Evolutionary conservation across 1,140 invertebrate species (phyloP), one percentile per base, ranked within the genome.

Genomic region (Aculops lycopersici): DNA sequence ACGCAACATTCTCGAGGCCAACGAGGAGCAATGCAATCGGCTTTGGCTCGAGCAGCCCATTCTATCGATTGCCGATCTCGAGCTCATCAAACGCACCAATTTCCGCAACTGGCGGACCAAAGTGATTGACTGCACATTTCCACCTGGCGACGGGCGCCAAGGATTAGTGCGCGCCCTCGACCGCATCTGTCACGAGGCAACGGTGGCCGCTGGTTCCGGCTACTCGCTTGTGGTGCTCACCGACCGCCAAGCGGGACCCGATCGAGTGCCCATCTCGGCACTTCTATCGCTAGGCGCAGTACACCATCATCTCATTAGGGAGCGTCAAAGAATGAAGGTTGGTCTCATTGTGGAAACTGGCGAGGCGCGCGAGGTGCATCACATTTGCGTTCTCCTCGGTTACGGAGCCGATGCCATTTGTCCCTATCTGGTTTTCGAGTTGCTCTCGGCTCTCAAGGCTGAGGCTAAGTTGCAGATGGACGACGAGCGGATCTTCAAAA

Each of bases 391-490:
- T 0, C 58, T 95, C 13, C 64, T 95, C 5, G 88, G 88, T 38
- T 98, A 86, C 56, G 90, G 90, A 37, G 86, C 83, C 4, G 88
- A 97, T 60, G 86, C 76, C 1, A 78, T 97, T 45, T 94, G 86
- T 53, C 88, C 90, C 0, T 97, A 95, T 56, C 58, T 97, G 45
- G 84, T 92, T 3, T 83, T 88, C 55, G 88, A 97, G 58, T 67
- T 84, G 45, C 74, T 81, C 14, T 65, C 67, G 44, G 65, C 71
- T 39, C 62, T 94, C 2, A 63, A 79, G 17, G 67, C 71, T 43
- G 76, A 88, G 55, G 72, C 70, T 1, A 64, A 86, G 2, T 55
- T 94, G 18, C 71, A 74, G 48, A 61, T 81, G 1, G 69, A 69
- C 2, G 78, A 95, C 53, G 66, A 76, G n/a, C 64, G 71, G 37